These are phyloP conservation scores for Sisyra terminalis DNA, from an alignment of 2,888 invertebrate species.

Conservation along the genomic window DNA sequence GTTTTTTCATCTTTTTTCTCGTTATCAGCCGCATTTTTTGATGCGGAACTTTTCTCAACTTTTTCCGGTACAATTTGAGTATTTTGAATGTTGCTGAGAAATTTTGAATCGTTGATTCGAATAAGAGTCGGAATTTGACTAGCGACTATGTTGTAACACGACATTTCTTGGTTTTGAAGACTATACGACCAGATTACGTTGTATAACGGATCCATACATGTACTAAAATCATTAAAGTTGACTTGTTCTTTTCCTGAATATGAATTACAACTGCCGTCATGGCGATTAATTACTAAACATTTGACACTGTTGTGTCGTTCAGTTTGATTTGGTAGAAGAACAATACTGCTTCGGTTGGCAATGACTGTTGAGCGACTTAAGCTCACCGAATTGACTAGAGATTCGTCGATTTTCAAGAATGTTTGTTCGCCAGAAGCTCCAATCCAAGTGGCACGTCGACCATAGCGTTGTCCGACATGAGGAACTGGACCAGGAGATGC, in stretches of 20 bases:
- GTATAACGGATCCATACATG: conserved; percentile 80
- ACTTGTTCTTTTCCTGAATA: conserved; percentile 72
- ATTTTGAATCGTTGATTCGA: conserved; percentile 1
- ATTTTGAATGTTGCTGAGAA: conserved; percentile 5
- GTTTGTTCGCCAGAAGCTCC: conserved; percentile 95
- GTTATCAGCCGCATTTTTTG: conserved; percentile 16
- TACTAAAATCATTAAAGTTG: conserved; percentile 62
- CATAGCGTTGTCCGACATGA: conserved; percentile 68
- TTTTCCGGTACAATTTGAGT: conserved; percentile 1
- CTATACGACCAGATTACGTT: conserved; percentile 89
- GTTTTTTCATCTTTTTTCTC: conserved; percentile 6
- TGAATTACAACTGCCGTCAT: conserved; percentile 74
- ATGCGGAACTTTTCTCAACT: conserved; percentile 1
- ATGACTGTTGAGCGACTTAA: conserved; percentile 77
- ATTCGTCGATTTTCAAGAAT: conserved; percentile 81
- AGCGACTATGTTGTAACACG: conserved; percentile 70
- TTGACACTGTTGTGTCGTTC: conserved; percentile 60
- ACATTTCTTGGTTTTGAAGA: conserved; percentile 44
- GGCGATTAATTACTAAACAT: conserved; percentile 76
- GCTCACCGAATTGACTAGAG: conserved; percentile 79
- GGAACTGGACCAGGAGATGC: conserved; percentile 60
- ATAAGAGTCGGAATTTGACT: conserved; percentile 39
- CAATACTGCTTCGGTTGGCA: conserved; percentile 66
- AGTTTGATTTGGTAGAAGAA: conserved; percentile 65
- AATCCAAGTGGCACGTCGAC: conserved; percentile 83